Evolutionary conservation across 2,113 vertebrate species (phyloP).

Genomic region (Dromaius novaehollandiae): DNA sequence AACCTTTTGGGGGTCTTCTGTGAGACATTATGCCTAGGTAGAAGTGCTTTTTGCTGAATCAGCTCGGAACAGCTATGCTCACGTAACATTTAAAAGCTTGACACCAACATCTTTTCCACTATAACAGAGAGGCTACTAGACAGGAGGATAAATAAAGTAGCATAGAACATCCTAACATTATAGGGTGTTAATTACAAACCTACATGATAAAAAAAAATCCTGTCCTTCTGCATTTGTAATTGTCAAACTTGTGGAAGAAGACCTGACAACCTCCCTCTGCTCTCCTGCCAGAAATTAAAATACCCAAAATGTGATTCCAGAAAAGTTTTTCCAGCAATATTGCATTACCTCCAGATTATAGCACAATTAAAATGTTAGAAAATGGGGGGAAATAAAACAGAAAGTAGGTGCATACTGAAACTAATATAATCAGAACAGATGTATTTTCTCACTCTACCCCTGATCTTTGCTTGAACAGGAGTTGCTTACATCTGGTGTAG

Average conservation of each 20-base stretch:
- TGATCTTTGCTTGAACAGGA: conserved; percentile 15
- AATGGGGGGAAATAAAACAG: background rate
- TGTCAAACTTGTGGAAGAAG: background rate
- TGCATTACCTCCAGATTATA: background rate
- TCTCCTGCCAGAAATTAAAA: background rate
- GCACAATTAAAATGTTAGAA: background rate
- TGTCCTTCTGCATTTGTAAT: background rate
- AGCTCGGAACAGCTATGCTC: background rate
- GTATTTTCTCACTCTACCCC: conserved; percentile 12
- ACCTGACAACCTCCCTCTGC: background rate
- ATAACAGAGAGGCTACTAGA: background rate
- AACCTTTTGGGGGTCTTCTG: background rate
- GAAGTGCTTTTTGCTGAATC: background rate
- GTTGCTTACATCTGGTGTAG: background rate
- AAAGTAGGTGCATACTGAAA: background rate
- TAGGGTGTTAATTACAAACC: background rate
- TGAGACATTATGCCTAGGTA: background rate
- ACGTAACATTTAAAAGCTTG: background rate
- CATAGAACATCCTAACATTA: background rate
- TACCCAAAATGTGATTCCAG: background rate
- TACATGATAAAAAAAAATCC: background rate
- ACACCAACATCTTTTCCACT: background rate
- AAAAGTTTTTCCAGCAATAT: background rate
- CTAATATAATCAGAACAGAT: background rate
- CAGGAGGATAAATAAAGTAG: background rate